These are phyloP conservation scores for Apostichopus parvimensis DNA, from an alignment of 35 echinoderm and acorn worm species.

Conservation along the genomic window DNA sequence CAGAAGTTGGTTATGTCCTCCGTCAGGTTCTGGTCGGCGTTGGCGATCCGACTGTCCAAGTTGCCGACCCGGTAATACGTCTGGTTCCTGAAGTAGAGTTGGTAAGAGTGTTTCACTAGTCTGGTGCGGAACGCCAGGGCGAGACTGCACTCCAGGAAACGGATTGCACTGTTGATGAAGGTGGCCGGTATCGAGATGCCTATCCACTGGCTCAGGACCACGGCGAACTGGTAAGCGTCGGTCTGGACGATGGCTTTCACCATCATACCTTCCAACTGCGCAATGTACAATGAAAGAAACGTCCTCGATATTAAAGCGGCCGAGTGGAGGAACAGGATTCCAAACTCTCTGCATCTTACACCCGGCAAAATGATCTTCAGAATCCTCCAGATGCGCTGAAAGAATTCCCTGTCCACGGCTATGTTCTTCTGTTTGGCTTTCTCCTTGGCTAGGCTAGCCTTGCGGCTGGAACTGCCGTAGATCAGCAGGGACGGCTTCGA, in stretches of 20 bases:
- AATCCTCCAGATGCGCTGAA: slow-evolving; percentile 50
- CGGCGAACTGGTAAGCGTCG: slow-evolving; percentile 65
- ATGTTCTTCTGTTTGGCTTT: slow-evolving; percentile 43
- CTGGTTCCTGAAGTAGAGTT: slow-evolving; percentile 94
- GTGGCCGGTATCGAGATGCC: slow-evolving; percentile 86
- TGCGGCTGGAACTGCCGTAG: slow-evolving; percentile 31
- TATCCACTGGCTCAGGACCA: slow-evolving; percentile 79
- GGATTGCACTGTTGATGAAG: slow-evolving; percentile 94
- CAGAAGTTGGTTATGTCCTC: slow-evolving; percentile 97
- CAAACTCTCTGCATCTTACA: slow-evolving; percentile 81
- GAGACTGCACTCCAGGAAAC: slow-evolving; percentile 88
- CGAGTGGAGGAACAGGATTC: slow-evolving; percentile 84
- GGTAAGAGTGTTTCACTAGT: slow-evolving; percentile 82
- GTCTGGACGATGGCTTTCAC: slow-evolving; percentile 92
- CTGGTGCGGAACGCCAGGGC: slow-evolving; percentile 87
- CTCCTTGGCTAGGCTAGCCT: slow-evolving; percentile 36
- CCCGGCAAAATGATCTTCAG: slow-evolving; percentile 91
- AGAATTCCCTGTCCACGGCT: slow-evolving; percentile 72
- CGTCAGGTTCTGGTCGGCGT: slow-evolving; percentile 96
- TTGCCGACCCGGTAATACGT: slow-evolving; percentile 96
- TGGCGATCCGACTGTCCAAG: slow-evolving; percentile 84
- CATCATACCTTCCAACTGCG: slow-evolving; percentile 87
- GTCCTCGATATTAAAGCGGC: slow-evolving; percentile 72
- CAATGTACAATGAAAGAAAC: slow-evolving; percentile 95
- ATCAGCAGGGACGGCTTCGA: slow-evolving; percentile 33